These are phyloP conservation scores for Tricholaema leucomelas DNA, from an alignment of 2,113 vertebrate species.

Conservation along the genomic window DNA sequence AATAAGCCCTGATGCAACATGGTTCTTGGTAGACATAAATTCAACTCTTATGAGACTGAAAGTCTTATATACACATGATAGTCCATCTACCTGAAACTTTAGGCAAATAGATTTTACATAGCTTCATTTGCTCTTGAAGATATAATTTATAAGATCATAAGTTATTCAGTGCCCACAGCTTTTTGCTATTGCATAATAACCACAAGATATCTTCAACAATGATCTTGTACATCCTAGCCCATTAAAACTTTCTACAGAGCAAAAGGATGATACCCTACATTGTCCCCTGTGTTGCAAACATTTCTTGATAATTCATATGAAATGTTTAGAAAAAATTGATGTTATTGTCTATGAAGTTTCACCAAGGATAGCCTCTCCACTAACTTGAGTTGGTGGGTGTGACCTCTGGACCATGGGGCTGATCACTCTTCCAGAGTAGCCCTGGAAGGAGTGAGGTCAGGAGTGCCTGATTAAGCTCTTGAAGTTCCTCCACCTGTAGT, in stretches of 20 bases:
- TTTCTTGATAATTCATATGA: neutral
- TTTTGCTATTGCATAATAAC: neutral
- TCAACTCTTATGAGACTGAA: neutral
- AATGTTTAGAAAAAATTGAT: neutral
- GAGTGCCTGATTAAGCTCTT: neutral
- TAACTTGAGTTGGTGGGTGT: neutral
- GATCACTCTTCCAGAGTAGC: neutral
- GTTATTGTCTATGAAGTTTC: neutral
- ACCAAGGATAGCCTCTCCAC: neutral
- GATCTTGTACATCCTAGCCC: neutral
- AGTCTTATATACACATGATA: neutral
- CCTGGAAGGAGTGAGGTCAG: neutral
- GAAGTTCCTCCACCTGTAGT: neutral
- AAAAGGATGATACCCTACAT: neutral
- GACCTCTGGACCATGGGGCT: neutral
- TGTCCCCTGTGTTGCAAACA: neutral
- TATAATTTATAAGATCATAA: neutral
- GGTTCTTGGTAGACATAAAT: neutral
- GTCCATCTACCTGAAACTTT: neutral
- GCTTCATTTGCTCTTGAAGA: neutral
- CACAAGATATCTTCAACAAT: neutral
- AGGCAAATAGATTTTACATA: neutral
- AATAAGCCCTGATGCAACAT: neutral
- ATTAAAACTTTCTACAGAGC: neutral
- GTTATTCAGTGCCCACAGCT: neutral